phyloP scores from a whole-genome alignment of 2,113 vertebrate species.

The Hydrolagus affinis region DNA sequence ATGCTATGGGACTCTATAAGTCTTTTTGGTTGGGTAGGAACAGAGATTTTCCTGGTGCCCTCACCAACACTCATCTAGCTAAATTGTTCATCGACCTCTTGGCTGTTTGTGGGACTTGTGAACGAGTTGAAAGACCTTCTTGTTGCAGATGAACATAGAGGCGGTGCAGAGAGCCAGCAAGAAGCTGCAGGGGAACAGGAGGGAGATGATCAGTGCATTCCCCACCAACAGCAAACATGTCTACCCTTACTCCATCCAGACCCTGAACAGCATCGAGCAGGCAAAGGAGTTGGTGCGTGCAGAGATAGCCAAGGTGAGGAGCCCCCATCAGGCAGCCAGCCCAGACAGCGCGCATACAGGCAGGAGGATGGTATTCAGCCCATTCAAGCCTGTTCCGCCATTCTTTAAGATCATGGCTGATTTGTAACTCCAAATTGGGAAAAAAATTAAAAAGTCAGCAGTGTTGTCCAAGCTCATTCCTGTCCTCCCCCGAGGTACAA shows the following conservation, averaged over 20 bases:
- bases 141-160: conserved; percentile 55
- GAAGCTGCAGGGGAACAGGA: conserved; percentile 34
- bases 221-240: conserved; percentile 35
- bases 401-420: no score
- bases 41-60: neutral
- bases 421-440: no score
- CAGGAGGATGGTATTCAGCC: no score
- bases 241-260: conserved; percentile 66
- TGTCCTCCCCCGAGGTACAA: no score
- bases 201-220: conserved; percentile 39
- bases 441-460: no score
- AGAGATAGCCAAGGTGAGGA: conserved; percentile 58
- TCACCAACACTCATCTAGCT: neutral
- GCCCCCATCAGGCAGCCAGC: no score
- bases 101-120: neutral
- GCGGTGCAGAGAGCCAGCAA: conserved; percentile 39
- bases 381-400: no score
- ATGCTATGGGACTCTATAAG: no score
- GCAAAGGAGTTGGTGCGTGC: conserved; percentile 48
- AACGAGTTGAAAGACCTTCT: neutral
- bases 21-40: no score
- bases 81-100: neutral
- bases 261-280: conserved; percentile 51
- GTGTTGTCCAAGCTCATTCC: no score
- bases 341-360: no score